These are phyloP conservation scores for Accipiter virgatus DNA, from an alignment of 2,113 vertebrate species.

Conservation along the genomic window DNA sequence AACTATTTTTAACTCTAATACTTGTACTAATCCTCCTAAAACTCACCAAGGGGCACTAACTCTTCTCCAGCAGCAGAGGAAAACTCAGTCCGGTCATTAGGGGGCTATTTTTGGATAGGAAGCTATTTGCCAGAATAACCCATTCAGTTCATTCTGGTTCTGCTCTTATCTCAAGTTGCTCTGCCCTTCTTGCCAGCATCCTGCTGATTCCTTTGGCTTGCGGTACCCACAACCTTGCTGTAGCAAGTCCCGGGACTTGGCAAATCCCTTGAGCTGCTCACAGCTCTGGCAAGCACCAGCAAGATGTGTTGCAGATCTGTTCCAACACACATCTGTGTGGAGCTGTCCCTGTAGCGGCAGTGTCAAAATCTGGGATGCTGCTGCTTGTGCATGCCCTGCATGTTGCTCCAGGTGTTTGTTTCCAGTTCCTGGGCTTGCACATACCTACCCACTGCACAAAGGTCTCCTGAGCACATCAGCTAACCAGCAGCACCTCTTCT, in stretches of 20 bases:
- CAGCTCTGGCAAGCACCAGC: slow-evolving; percentile 23
- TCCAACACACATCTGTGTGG: slow-evolving; percentile 42
- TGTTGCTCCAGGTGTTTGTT: neutral
- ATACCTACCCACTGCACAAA: neutral
- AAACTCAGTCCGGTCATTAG: neutral
- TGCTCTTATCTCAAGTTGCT: neutral
- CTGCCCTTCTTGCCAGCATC: slow-evolving; percentile 34
- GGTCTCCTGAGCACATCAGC: neutral
- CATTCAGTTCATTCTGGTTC: neutral
- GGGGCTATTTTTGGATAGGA: neutral
- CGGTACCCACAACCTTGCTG: neutral
- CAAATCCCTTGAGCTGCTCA: neutral
- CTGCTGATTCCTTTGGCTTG: slow-evolving; percentile 26
- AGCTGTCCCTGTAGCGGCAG: neutral
- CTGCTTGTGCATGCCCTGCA: neutral
- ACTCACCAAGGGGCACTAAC: slow-evolving; percentile 26
- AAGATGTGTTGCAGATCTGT: slow-evolving; percentile 11
- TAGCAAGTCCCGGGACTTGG: slow-evolving; percentile 13
- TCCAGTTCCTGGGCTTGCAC: neutral
- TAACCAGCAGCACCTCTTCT: neutral
- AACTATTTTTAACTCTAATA: slow-evolving; percentile 43
- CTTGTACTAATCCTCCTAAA: slow-evolving; percentile 34
- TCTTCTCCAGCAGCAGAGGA: slow-evolving; percentile 6
- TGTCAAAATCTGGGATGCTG: neutral
- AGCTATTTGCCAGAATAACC: neutral